A percentile compares a stretch with the other conserved stretches of the same genome.
Evolutionary conservation across 2,888 invertebrate species (phyloP).

Genomic region (Acrobasis consociella): DNA sequence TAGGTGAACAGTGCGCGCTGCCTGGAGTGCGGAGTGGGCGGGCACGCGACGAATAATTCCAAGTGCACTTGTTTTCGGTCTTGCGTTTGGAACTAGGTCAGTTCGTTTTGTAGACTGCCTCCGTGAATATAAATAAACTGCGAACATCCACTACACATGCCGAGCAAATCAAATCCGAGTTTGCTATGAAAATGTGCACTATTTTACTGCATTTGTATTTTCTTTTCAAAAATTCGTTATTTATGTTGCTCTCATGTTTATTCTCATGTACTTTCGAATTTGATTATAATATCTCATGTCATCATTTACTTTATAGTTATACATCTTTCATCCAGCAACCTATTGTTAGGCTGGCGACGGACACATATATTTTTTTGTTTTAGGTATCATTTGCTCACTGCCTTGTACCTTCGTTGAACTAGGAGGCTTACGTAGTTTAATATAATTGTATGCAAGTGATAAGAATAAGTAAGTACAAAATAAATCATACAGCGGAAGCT

Average conservation of each 20-base stretch:
- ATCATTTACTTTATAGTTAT: too few species aligned
- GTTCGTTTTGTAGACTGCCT: conserved; percentile 18
- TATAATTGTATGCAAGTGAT: not conserved
- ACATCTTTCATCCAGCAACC: too few species aligned
- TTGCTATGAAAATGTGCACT: conserved; percentile 7
- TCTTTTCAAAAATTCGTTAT: not conserved
- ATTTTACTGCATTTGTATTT: not conserved
- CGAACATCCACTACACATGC: conserved; percentile 27
- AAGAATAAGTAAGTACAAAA: not conserved
- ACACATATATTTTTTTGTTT: too few species aligned
- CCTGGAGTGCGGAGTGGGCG: conserved; percentile 63
- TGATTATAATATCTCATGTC: too few species aligned
- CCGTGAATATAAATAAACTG: conserved; percentile 27
- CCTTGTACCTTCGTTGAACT: too few species aligned
- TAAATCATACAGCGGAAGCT: not conserved
- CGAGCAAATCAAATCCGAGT: conserved; percentile 14
- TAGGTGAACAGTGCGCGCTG: conserved; percentile 68
- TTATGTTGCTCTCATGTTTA: not conserved
- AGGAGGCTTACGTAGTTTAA: not conserved
- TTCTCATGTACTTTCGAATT: too few species aligned
- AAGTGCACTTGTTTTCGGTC: conserved; percentile 36
- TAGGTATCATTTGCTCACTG: too few species aligned
- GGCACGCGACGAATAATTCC: conserved; percentile 56
- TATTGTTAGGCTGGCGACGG: too few species aligned
- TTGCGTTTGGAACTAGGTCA: conserved; percentile 23